Evolutionary conservation across 1,140 invertebrate species (phyloP).

Genomic region (Dufourea novaeangliae): DNA sequence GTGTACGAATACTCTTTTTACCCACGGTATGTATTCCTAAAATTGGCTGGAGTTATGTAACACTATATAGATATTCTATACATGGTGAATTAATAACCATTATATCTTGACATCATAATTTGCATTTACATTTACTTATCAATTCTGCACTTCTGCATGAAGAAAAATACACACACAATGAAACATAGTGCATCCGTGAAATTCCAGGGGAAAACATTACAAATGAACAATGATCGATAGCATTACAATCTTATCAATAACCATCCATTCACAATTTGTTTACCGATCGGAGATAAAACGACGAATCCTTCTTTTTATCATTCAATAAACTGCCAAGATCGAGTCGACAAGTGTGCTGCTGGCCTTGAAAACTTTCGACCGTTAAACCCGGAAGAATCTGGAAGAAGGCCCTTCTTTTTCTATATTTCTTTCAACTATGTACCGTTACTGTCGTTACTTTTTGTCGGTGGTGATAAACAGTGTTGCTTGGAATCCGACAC

Average conservation of each 20-base stretch:
- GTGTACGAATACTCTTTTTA: too few relatives aligned
- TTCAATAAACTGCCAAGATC: background rate
- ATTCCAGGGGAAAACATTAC: background rate
- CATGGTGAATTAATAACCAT: too few relatives aligned
- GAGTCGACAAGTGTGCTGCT: background rate
- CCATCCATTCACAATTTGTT: background rate
- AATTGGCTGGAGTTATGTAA: too few relatives aligned
- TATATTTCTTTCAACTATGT: background rate
- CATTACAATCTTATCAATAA: background rate
- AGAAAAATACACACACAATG: background rate
- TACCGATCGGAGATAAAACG: background rate
- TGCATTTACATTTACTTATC: background rate
- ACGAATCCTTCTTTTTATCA: background rate
- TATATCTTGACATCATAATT: too few relatives aligned
- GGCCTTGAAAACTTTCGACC: slow-evolving; percentile 7
- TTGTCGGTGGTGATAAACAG: too few relatives aligned
- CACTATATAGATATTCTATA: too few relatives aligned
- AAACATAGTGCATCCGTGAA: background rate
- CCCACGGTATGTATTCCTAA: too few relatives aligned
- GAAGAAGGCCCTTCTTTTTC: background rate
- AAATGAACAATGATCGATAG: background rate
- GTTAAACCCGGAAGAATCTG: slow-evolving; percentile 30
- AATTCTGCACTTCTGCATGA: background rate
- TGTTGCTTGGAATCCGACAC: too few relatives aligned
- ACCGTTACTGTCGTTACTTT: slow-evolving; percentile 7